Base-by-base conservation (phyloP, 2,888 invertebrate genomes). In the Margaritifera margaritifera region DNA sequence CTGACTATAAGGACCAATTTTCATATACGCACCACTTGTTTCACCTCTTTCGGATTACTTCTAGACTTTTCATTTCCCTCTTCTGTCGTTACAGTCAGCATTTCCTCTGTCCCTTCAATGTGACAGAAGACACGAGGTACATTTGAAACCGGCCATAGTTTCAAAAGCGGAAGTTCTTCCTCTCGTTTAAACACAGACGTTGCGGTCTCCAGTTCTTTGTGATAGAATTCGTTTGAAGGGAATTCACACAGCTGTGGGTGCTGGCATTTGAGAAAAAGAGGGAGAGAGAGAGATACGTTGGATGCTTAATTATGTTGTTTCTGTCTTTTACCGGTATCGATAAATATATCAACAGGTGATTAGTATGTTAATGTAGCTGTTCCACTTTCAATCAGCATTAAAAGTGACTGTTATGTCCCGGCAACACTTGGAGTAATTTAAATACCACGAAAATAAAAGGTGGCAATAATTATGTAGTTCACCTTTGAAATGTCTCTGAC, bases 201-300 rank as follows among this genome's bases (percentile, higher is more conserved):
- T 15, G 62, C 74, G 6, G 78, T 78, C 52, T 59, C 61, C 54
- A 86, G 71, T 51, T 71, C 69, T 1, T 72, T 77, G 0, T 77
- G 25, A 66, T 86, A 86, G 74, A 86, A 86, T 55, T 76, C 62
- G 20, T 74, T 51, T 5, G 86, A 86, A 2, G 85, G 85, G 64
- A 86, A 84, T 27, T 73, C 71, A 61, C 82, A 83, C 27, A 86
- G 82, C 50, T 65, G 65, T 15, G 80, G 79, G 62, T 86, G 78
- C 86, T 86, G 68, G 18, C 69, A 60, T 66, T 54, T 62, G 65
- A 64, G 11, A 42, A 42, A 42, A 11, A 42, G 42, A 11, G 42
- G 11, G 42, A 11, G 1, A 42, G 42, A 11, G 42, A 42, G 42
- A 11, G 1, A 42, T 42, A 11, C 42, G 42, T 42, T 42, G 42